A percentile compares a stretch with the other conserved stretches of the same genome.
phyloP scores from a whole-genome alignment of 2,888 invertebrate species.

The Camponotus fellah region DNA sequence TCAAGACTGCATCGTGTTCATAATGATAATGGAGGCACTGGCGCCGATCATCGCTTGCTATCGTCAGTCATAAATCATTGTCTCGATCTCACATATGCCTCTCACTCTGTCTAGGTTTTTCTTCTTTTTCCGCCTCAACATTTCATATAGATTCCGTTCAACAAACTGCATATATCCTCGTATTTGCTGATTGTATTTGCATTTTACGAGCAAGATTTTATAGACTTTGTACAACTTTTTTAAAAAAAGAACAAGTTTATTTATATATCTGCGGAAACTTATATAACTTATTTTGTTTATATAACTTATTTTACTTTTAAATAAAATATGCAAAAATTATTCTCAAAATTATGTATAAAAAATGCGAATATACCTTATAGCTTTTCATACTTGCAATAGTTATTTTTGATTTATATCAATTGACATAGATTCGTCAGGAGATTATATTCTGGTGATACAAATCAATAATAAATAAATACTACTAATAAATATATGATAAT shows the following conservation, averaged over 20 bases:
- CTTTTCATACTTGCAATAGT: not conserved
- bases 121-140: not conserved
- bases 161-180: slow-evolving; percentile 2
- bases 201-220: slow-evolving; percentile 39
- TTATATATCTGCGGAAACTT: not conserved
- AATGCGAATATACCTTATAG: not conserved
- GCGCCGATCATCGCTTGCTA: slow-evolving; percentile 70
- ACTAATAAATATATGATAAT: no score
- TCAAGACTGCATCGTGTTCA: slow-evolving; percentile 27
- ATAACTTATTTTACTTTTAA: not conserved
- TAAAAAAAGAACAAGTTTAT: not conserved
- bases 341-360: not conserved
- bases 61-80: slow-evolving; percentile 58
- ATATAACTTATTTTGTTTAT: not conserved
- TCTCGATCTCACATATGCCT: slow-evolving; percentile 51
- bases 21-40: slow-evolving; percentile 70
- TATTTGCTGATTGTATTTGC: slow-evolving; percentile 12
- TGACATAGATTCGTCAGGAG: not conserved
- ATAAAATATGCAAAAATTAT: not conserved
- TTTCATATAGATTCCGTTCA: slow-evolving; percentile 41
- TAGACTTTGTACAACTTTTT: not conserved
- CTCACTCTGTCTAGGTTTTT: not conserved
- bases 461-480: no score
- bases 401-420: not conserved
- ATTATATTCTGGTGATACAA: no score